Conservation (phyloP, 2,113 vertebrate genomes). For the Cryptomyrus ogoouensis region DNA sequence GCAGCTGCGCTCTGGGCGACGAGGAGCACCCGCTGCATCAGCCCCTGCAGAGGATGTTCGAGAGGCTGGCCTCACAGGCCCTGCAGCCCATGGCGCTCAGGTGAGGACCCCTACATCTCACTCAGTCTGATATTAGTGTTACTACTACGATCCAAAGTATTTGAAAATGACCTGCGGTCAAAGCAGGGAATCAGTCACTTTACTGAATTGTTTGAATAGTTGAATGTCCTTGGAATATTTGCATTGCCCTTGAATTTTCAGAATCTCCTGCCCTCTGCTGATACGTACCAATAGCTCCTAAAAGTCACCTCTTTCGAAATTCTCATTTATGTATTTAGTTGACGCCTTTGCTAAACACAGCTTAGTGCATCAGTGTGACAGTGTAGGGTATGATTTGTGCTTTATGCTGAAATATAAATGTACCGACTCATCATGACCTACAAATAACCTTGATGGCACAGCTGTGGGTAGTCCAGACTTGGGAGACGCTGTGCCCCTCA, state of each 20-base stretch:
- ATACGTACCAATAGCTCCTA: neutral
- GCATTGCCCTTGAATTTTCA: neutral
- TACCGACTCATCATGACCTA: neutral
- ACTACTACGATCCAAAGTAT: neutral
- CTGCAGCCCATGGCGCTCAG: constrained; percentile 90
- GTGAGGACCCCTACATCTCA: constrained; percentile 51
- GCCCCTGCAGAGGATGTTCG: constrained; percentile 92
- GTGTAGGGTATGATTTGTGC: neutral
- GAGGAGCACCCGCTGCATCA: constrained; percentile 92
- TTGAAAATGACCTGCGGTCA: neutral
- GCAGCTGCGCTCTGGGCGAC: constrained; percentile 82
- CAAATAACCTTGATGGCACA: neutral
- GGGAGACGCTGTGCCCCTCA: neutral
- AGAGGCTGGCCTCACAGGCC: constrained; percentile 90
- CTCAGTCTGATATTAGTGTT: neutral
- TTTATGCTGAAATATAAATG: neutral
- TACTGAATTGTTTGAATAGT: neutral
- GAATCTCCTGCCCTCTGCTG: neutral
- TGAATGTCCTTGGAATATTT: neutral
- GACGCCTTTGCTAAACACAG: neutral
- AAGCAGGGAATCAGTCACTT: neutral
- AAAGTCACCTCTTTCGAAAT: neutral
- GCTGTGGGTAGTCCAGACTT: neutral
- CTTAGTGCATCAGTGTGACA: neutral
- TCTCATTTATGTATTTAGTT: neutral